Conservation (phyloP, 2,113 vertebrate genomes). For the Triplophysa siluroides region DNA sequence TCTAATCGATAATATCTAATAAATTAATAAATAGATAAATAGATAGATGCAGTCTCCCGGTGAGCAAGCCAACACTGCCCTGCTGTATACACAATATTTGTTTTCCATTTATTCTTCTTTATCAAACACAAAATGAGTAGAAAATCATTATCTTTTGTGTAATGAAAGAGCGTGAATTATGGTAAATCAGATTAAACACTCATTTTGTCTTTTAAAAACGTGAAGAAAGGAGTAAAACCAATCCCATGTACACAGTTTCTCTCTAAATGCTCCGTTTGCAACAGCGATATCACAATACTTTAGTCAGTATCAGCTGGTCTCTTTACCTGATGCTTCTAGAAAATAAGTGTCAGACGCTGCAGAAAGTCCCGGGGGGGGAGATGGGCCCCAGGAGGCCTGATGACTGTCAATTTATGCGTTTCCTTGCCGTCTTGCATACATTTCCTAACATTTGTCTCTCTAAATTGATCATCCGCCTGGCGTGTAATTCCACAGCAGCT, state of each 20-base stretch:
- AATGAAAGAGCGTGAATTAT: too few relatives aligned
- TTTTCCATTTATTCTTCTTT: too few relatives aligned
- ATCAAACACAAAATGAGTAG: too few relatives aligned
- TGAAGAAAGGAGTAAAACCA: too few relatives aligned
- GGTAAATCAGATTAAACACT: too few relatives aligned
- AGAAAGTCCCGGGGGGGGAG: conserved; percentile 5
- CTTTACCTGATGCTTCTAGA: not conserved
- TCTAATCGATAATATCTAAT: too few relatives aligned
- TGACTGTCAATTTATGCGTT: conserved; percentile 20
- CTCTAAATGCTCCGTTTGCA: conserved; percentile 8
- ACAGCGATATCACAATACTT: not conserved
- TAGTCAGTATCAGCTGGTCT: not conserved
- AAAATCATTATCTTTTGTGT: too few relatives aligned
- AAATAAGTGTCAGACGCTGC: conserved; percentile 34
- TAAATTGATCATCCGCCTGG: conserved; percentile 11
- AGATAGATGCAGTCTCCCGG: too few relatives aligned
- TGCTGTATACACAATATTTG: too few relatives aligned
- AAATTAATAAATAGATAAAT: too few relatives aligned
- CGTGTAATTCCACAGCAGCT: not conserved
- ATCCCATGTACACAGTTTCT: not conserved
- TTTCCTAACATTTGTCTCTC: conserved; percentile 15
- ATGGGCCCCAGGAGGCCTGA: not conserved
- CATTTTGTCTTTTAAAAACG: too few relatives aligned
- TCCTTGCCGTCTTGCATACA: conserved; percentile 1
- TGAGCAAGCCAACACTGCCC: too few relatives aligned